Evolutionary conservation across 92 coral and sea anemone species (phyloP).

Genomic region (Virgularia gustaviana): DNA sequence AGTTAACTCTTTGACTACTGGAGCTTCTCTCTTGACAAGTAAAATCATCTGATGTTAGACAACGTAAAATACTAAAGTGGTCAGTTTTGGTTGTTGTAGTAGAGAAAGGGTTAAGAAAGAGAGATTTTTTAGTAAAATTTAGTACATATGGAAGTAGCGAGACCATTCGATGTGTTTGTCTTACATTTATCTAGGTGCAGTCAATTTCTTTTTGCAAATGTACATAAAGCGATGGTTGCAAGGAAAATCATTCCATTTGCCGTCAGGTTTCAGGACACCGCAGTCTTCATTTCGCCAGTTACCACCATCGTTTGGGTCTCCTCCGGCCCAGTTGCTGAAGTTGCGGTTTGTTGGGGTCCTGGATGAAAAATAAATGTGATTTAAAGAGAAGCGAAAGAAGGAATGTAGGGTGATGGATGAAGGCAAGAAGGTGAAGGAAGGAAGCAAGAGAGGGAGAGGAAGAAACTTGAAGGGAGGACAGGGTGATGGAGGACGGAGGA

Average conservation of each 20-base stretch:
- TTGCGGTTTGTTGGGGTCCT: not conserved
- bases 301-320: slow-evolving; percentile 93
- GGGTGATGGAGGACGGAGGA: not conserved
- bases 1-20: too few species aligned
- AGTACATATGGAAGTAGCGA: not conserved
- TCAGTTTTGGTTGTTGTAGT: too few species aligned
- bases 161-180: not conserved
- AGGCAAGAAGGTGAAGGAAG: not conserved
- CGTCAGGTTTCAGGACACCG: slow-evolving; percentile 79
- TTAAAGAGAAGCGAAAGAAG: not conserved
- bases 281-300: slow-evolving; percentile 68
- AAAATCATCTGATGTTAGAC: too few species aligned
- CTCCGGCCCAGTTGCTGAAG: slow-evolving; percentile 83
- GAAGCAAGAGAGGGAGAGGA: not conserved
- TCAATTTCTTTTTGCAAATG: slow-evolving; percentile 62
- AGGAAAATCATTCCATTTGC: slow-evolving; percentile 94
- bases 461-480: not conserved
- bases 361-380: not conserved
- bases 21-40: not conserved
- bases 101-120: not conserved
- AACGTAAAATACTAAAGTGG: too few species aligned
- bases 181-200: slow-evolving; percentile 3
- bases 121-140: not conserved
- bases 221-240: slow-evolving; percentile 72
- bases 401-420: not conserved